A percentile compares a stretch with the other conserved stretches of the same genome.
phyloP scores from a whole-genome alignment of 2,113 vertebrate genomes.

The Microcebus jonahi region DNA sequence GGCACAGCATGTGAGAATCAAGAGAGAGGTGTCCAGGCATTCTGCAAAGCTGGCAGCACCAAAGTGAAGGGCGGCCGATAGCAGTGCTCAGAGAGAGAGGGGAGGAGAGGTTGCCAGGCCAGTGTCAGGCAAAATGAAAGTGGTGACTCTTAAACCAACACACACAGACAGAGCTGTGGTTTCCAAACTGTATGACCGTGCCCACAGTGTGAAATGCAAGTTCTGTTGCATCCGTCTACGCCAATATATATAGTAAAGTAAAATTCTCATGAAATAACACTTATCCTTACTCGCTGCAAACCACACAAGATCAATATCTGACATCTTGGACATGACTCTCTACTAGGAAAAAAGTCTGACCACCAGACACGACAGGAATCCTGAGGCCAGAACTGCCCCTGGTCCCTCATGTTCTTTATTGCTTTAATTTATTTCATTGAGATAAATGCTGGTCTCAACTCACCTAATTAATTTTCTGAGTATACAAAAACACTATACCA shows the following conservation, averaged over 20 bases:
- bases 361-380: not conserved
- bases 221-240: accelerated
- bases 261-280: not conserved
- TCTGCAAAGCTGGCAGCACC: not conserved
- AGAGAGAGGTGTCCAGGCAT: not conserved
- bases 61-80: not conserved
- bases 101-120: not conserved
- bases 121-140: not conserved
- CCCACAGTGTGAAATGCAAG: not conserved
- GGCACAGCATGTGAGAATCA: too few species aligned
- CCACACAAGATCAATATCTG: not conserved
- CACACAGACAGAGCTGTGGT: accelerated
- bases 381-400: not conserved
- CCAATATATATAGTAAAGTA: not conserved
- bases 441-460: not conserved
- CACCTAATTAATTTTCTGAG: not conserved
- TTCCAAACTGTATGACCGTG: not conserved
- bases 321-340: not conserved
- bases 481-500: not conserved
- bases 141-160: too few species aligned
- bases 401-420: not conserved
- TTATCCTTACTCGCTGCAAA: not conserved
- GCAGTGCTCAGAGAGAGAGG: not conserved
- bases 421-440: not conserved
- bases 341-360: not conserved